Evolutionary conservation across 2,113 vertebrate genomes (phyloP).

Genomic region (Thomomys bottae): DNA sequence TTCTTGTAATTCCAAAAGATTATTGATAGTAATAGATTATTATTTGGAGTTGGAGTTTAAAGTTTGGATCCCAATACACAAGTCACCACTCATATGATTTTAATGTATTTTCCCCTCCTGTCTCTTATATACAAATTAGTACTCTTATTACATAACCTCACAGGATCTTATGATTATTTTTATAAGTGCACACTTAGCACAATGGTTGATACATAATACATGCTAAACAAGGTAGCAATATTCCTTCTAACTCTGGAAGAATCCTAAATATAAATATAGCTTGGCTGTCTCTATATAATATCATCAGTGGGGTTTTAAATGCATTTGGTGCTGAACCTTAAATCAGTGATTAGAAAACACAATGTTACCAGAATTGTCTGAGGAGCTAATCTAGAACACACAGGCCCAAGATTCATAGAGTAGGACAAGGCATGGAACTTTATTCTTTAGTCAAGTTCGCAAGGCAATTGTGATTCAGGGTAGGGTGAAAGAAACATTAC

Average conservation of each 20-base stretch:
- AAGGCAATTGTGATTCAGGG: background rate
- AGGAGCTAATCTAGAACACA: background rate
- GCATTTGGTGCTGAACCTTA: background rate
- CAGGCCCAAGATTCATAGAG: background rate
- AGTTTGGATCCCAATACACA: background rate
- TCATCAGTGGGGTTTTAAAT: background rate
- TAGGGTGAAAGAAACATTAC: background rate
- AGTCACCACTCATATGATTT: background rate
- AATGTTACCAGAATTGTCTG: background rate
- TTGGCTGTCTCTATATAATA: background rate
- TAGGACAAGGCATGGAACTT: background rate
- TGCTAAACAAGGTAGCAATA: background rate
- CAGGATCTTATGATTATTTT: background rate
- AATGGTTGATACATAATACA: background rate
- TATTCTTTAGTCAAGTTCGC: background rate
- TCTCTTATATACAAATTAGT: background rate
- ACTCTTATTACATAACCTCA: background rate
- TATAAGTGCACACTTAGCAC: background rate
- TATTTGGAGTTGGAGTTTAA: background rate
- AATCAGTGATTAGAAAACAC: constrained; percentile 1
- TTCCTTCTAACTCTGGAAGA: background rate
- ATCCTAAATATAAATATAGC: background rate
- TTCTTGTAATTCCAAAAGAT: background rate
- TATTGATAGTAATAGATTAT: background rate
- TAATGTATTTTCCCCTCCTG: background rate